These are phyloP conservation scores for Timema podura DNA, from an alignment of 2,888 invertebrate genomes.

Conservation along the genomic window DNA sequence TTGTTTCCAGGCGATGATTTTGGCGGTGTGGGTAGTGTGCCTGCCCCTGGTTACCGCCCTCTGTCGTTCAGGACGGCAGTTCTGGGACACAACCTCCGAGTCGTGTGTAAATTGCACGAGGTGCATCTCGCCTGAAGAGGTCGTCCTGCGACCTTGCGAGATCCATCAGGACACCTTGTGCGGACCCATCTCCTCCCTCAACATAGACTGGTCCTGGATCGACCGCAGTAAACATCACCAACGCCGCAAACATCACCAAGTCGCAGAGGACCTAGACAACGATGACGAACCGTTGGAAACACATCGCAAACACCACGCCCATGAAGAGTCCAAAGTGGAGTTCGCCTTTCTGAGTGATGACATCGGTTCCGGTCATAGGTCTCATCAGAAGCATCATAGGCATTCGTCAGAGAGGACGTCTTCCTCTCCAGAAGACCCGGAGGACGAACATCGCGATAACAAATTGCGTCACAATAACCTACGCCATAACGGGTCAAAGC, in stretches of 20 bases:
- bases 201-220: constrained; percentile 57
- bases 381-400: constrained; percentile 4
- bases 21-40: no score
- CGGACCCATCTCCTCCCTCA: constrained; percentile 62
- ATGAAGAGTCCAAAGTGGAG: no score
- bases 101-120: constrained; percentile 66
- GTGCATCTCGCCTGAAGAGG: constrained; percentile 49
- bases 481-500: no score
- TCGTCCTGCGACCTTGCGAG: constrained; percentile 69
- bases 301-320: no score
- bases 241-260: not conserved
- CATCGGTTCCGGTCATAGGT: not conserved
- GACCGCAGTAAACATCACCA: not conserved
- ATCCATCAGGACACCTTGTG: constrained; percentile 71
- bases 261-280: no score
- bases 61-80: constrained; percentile 54
- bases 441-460: not conserved
- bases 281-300: no score
- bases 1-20: no score
- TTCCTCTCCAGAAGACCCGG: constrained; percentile 29
- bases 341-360: no score
- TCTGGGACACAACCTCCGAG: constrained; percentile 63
- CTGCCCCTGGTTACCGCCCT: no score
- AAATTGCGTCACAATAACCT: not conserved
- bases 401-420: constrained; percentile 10